Evolutionary conservation across 2,113 vertebrate genomes (phyloP), one percentile per base, ranked within the genome.

Genomic region (Atherinomorus stipes): DNA sequence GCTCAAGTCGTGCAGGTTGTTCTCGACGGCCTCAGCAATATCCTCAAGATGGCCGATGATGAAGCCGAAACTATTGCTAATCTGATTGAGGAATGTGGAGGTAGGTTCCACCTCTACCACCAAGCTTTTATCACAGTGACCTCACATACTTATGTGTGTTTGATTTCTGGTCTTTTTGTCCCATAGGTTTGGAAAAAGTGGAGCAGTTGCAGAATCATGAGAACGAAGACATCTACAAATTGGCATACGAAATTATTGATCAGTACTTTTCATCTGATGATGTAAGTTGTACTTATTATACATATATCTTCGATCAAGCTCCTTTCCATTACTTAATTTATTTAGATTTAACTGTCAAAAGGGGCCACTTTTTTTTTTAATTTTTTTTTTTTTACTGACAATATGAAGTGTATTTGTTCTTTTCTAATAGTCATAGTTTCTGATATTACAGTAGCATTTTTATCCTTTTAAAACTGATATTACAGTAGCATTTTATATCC

Each of bases 201-300:
- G 98, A 99, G 93, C 96, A 97, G 73, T 95, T 99, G 81, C 98
- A 99, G 90, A 99, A 99, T 88, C 98, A 99, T 85, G 98, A 99
- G 95, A 99, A 99, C 88, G 98, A 99, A 94, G 98, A 99, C 92
- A 99, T 99, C 95, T 99, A 99, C 95, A 99, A 99, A 94, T 94
- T 99, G 95, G 98, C 98, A 59, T 99, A 99, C 86, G 98, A 99
- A 95, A 99, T 99, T 92, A 99, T 99, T 82, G 98, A 99, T 91
- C 98, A 99, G 90, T 99, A 97, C 95, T 99, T 99, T 95, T 99
- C 98, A 81, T 98, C 98, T 93, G 98, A 99, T 92, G 97, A 99
- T 93, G 98, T 99, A 94, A 95, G 96, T 94, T 22, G 28, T 15
- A 18, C 26, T n/a, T 1, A 21, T 26, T 18, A 11, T 10, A 28